phyloP scores from a whole-genome alignment of 2,797 vertebrate genomes.

The Tokudaia muenninki region DNA sequence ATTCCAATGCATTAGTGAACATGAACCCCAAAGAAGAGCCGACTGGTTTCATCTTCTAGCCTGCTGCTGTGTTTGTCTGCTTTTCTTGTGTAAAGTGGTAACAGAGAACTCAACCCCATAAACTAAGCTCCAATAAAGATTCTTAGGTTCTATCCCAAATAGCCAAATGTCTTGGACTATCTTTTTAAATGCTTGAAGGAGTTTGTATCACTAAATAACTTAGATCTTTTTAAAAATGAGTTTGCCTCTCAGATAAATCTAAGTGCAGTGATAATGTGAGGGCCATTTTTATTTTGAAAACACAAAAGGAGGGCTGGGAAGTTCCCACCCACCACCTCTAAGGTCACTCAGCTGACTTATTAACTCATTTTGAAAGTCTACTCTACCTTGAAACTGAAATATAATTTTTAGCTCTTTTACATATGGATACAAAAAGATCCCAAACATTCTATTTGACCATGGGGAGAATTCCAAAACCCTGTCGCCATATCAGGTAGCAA shows the following conservation, averaged over 20 bases:
- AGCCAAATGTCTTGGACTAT: background rate
- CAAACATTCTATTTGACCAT: background rate
- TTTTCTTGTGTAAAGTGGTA: slow-evolving; percentile 35
- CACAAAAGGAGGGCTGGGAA: background rate
- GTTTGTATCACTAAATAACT: slow-evolving; percentile 5
- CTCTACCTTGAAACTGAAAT: slow-evolving; percentile 46
- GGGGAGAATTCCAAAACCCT: background rate
- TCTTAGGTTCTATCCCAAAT: background rate
- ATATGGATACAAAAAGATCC: background rate
- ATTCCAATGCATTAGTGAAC: background rate
- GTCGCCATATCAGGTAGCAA: background rate
- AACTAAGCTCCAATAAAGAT: slow-evolving; percentile 11
- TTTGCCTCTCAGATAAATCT: slow-evolving; percentile 11
- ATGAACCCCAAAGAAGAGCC: background rate
- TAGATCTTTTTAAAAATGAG: background rate
- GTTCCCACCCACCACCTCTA: slow-evolving; percentile 18
- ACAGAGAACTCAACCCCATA: background rate
- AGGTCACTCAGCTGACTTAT: background rate
- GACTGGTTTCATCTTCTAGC: background rate
- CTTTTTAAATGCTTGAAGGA: background rate
- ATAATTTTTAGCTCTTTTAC: slow-evolving; percentile 27
- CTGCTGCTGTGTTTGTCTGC: background rate
- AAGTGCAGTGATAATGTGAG: background rate
- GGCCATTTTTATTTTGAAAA: slow-evolving; percentile 41
- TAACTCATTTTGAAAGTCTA: slow-evolving; percentile 60